Evolutionary conservation across 1,140 invertebrate genomes (phyloP).

Genomic region (Brachionus rubens): DNA sequence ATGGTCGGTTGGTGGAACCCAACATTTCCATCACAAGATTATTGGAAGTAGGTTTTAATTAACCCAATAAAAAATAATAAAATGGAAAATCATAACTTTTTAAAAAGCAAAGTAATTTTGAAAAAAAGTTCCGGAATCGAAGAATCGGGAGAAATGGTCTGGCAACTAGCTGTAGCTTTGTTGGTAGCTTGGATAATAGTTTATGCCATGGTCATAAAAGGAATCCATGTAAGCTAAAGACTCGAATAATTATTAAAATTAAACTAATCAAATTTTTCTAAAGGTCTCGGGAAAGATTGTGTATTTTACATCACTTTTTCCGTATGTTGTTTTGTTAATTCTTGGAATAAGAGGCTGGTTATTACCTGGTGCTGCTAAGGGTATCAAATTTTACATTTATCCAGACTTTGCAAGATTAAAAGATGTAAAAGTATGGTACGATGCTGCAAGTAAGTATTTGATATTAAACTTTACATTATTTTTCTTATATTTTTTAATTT

Average conservation of each 20-base stretch:
- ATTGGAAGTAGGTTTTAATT: conserved; percentile 45
- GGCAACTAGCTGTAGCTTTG: conserved; percentile 45
- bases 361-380: conserved; percentile 84
- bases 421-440: conserved; percentile 71
- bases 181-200: conserved; percentile 47
- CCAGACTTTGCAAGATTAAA: conserved; percentile 85
- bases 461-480: not conserved
- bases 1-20: conserved; percentile 13
- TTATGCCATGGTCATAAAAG: conserved; percentile 46
- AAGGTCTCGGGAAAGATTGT: conserved; percentile 76
- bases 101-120: conserved; percentile 53
- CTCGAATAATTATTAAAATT: no score
- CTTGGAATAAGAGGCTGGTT: conserved; percentile 86
- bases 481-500: not conserved
- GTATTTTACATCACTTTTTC: conserved; percentile 94
- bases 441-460: conserved; percentile 76
- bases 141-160: conserved; percentile 38
- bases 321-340: conserved; percentile 87
- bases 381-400: conserved; percentile 82
- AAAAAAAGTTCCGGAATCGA: conserved; percentile 45
- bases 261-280: no score
- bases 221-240: conserved; percentile 76
- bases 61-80: not conserved
- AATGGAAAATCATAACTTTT: not conserved
- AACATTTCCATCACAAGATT: conserved; percentile 56